Evolutionary conservation across 2,888 invertebrate genomes (phyloP), one percentile per base, ranked within the genome.

Genomic region (Brachynemurus nebulosus): DNA sequence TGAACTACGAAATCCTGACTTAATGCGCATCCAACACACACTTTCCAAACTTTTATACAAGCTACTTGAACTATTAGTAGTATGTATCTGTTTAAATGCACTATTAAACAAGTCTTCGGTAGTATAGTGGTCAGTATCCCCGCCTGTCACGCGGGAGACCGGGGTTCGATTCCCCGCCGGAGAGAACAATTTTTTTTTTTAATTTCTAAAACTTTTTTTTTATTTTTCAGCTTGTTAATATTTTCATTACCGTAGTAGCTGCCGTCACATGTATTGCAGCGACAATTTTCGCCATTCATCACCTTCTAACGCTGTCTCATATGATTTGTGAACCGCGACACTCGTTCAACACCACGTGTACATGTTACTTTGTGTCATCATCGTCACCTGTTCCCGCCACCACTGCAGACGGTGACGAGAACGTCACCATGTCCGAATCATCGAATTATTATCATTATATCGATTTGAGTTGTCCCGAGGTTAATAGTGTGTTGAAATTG

Each of bases 381-480:
- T n/a, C n/a, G n/a, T n/a, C n/a, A n/a, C n/a, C n/a, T n/a, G n/a
- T n/a, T n/a, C n/a, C n/a, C n/a, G n/a, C n/a, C n/a, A 52, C 55
- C 36, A 51, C 57, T 11, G 46, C 50, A 23, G 48, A 51, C 11
- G 53, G 54, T 14, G 39, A 45, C 16, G 48, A 45, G 20, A 42
- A 52, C 45, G 47, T 52, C 17, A 20, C 37, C 18, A 33, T 16
- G 4, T 20, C 37, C 18, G 14, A n/a, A 30, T 30, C 30, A 30
- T 44, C 52, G 8, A 54, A 54, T 39, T 57, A 54, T 50, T 65
- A 63, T 56, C 63, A 63, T 45, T 69, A 69, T 51, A 54, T 59
- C 3, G 67, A 67, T 51, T 58, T 70, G 36, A 63, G 59, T 47
- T 70, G 69, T 52, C 54, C 57, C 1, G 68, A 69, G 56, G 60